Evolutionary conservation across 2,888 invertebrate species (phyloP), one percentile per base, ranked within the genome.

Genomic region (Epicampocera succincta): DNA sequence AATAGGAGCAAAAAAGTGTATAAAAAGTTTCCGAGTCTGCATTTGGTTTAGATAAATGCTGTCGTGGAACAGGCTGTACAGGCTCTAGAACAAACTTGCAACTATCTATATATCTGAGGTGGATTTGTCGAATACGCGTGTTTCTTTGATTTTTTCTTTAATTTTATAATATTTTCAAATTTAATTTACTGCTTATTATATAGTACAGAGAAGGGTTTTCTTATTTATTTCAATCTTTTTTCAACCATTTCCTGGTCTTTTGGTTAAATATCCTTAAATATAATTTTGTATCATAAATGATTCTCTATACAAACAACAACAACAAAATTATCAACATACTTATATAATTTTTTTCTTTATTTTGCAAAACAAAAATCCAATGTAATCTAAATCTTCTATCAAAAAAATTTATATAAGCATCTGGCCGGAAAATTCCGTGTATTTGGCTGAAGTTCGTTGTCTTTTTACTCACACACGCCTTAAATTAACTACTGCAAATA

Each of bases 391-490:
- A 68, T 76, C 74, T 77, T 79, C 54, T 83, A 84, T 65, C 40
- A 15, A 61, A 58, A 60, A 72, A 82, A 82, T 81, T 84, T 84
- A 73, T 87, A 87, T 89, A 87, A 89, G 87, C 90, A 90, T 90
- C 91, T 91, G 91, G 90, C 88, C 89, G 90, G 88, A 86, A 87
- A 89, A 88, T 88, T 87, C 91, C 90, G 91, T 90, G 91, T 91
- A 89, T 87, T 90, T 90, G 90, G 88, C 89, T 89, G 89, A 88
- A 90, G 86, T 87, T 86, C 87, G 85, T 84, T 86, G 84, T 85
- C 85, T 83, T 77, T 50, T 21, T 42, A 9, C 17, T 50, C 46
- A 72, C 21, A 71, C 3, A n/a, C 9, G 17, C 52, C 72, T 75
- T 60, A 85, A 85, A 79, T 85, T 87, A 86, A 85, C 85, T 84